A percentile compares a stretch with the other conserved stretches of the same genome.
phyloP scores from a whole-genome alignment of 2,113 vertebrate genomes.

The Axis porcinus region DNA sequence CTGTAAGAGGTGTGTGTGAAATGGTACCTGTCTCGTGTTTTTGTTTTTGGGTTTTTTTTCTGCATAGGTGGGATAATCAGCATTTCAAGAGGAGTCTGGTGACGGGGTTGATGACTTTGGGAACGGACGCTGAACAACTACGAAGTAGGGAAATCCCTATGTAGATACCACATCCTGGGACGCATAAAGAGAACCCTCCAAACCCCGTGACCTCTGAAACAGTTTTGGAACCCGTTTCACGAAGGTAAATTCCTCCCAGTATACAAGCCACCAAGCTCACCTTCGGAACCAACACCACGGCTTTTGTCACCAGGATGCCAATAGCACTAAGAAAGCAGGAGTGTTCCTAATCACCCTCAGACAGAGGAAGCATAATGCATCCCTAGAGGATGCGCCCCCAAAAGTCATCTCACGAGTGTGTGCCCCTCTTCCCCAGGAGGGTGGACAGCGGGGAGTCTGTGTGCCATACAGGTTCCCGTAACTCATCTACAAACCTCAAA shows the following conservation, averaged over 20 bases:
- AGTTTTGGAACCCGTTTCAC: background rate
- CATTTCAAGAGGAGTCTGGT: background rate
- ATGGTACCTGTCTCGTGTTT: fast-evolving
- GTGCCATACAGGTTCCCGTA: background rate
- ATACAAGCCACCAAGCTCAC: background rate
- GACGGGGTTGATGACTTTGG: background rate
- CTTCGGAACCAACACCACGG: background rate
- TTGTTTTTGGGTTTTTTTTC: background rate
- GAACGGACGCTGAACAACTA: background rate
- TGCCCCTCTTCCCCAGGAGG: background rate
- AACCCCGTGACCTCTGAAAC: background rate
- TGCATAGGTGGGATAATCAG: too few relatives aligned
- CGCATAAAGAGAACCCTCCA: fast-evolving
- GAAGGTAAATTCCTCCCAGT: background rate
- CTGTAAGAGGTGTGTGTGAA: fast-evolving
- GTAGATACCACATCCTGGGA: fast-evolving
- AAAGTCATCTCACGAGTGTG: background rate
- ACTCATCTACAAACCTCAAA: background rate
- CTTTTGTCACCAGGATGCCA: background rate
- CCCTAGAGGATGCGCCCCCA: fast-evolving
- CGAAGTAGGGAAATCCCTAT: background rate
- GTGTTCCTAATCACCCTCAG: background rate
- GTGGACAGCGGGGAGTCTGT: fast-evolving
- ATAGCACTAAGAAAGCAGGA: fast-evolving
- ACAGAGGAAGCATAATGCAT: background rate